A percentile compares a stretch with the other conserved stretches of the same genome.
These are phyloP conservation scores for Carcina quercana DNA, from an alignment of 2,888 invertebrate genomes.

Conservation along the genomic window DNA sequence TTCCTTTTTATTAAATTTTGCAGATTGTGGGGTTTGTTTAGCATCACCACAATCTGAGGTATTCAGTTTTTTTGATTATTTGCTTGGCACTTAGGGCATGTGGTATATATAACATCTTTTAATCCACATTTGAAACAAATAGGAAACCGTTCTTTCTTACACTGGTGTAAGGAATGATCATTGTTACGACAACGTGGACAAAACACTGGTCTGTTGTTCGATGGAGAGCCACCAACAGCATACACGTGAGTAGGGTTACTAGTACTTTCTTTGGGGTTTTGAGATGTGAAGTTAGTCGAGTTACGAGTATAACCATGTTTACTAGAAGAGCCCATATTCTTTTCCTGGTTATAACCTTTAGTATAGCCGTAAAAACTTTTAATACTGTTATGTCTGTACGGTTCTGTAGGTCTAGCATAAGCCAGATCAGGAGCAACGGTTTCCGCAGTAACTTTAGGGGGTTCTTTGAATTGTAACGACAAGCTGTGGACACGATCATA, in stretches of 20 bases:
- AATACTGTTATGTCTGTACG: slow-evolving; percentile 4
- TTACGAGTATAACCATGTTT: background rate
- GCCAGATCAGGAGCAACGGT: slow-evolving; percentile 16
- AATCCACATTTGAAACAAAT: slow-evolving; percentile 18
- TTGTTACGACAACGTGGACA: slow-evolving; percentile 14
- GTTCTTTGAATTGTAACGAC: slow-evolving; percentile 13
- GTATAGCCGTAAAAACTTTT: slow-evolving; percentile 1
- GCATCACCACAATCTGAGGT: slow-evolving; percentile 8
- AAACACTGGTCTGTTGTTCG: background rate
- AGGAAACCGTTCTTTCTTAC: slow-evolving; percentile 5
- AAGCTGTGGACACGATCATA: slow-evolving; percentile 14
- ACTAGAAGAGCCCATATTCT: background rate
- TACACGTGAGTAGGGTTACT: background rate
- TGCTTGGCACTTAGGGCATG: slow-evolving; percentile 9
- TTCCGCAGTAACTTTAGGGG: slow-evolving; percentile 6
- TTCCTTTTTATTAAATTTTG: slow-evolving; percentile 7
- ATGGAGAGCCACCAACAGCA: background rate
- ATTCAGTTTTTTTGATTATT: slow-evolving; percentile 16
- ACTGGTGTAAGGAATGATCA: slow-evolving; percentile 8
- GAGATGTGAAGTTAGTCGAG: background rate
- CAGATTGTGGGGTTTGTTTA: background rate
- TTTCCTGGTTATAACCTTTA: background rate
- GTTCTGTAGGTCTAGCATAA: slow-evolving; percentile 3
- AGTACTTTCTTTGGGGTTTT: background rate
- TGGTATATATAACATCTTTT: slow-evolving; percentile 11